Percentiles rank a stretch among this genome's conserved stretches.
Conservation (phyloP, 2,113 vertebrate species). For the Lepus americanus region DNA sequence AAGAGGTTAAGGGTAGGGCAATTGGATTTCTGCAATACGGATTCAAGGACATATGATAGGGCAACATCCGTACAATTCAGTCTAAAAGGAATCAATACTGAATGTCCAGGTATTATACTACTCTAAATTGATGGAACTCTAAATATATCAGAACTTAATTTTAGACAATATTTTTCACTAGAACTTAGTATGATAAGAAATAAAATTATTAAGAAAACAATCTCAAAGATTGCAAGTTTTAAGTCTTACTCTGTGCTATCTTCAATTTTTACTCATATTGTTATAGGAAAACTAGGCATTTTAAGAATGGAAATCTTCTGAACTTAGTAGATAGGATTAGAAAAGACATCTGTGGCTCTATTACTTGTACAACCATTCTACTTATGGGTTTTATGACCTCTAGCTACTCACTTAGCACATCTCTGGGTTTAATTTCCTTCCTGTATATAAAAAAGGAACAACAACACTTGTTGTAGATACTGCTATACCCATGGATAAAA, state of each 20-base stretch:
- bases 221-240: neutral
- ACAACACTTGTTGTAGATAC: constrained; percentile 19
- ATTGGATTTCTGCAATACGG: constrained; percentile 85
- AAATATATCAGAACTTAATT: constrained; percentile 67
- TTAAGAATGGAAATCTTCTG: constrained; percentile 39
- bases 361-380: constrained; percentile 45
- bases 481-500: constrained; percentile 47
- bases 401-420: constrained; percentile 54
- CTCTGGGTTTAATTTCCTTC: constrained; percentile 62
- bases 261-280: neutral
- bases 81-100: constrained; percentile 81
- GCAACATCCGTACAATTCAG: constrained; percentile 74
- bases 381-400: constrained; percentile 71
- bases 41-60: constrained; percentile 83
- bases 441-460: constrained; percentile 60
- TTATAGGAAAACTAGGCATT: neutral
- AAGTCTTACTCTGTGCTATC: neutral
- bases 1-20: constrained; percentile 84
- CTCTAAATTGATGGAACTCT: constrained; percentile 61
- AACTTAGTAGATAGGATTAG: constrained; percentile 23
- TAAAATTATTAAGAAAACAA: neutral
- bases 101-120: constrained; percentile 62
- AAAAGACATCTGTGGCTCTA: constrained; percentile 18
- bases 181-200: neutral
- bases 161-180: constrained; percentile 27